Percentiles rank a stretch among this genome's conserved stretches.
Evolutionary conservation across 2,113 vertebrate genomes (phyloP).

Genomic region (Poeciliopsis occidentalis): DNA sequence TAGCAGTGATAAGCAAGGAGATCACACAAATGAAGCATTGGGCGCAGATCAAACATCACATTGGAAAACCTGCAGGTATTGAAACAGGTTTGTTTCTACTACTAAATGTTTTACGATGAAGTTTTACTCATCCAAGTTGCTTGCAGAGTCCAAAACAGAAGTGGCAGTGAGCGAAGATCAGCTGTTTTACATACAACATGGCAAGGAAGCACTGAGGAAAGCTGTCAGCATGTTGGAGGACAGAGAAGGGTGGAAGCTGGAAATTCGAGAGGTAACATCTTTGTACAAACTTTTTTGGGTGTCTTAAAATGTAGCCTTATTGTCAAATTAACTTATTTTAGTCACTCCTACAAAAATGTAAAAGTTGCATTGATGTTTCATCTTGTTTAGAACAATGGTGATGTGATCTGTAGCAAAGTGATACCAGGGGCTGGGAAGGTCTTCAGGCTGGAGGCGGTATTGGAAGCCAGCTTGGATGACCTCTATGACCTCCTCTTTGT

Average conservation of each 20-base stretch:
- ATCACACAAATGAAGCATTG: conserved; percentile 54
- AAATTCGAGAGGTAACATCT: conserved; percentile 68
- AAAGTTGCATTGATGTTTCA: background rate
- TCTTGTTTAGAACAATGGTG: conserved; percentile 65
- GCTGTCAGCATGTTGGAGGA: conserved; percentile 77
- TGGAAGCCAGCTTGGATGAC: conserved; percentile 70
- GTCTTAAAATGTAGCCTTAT: background rate
- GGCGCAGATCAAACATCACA: conserved; percentile 7
- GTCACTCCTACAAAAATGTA: too few species aligned
- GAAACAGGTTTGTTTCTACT: background rate
- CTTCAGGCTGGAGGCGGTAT: conserved; percentile 79
- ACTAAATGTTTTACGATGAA: background rate
- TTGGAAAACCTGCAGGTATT: conserved; percentile 40
- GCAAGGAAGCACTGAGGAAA: conserved; percentile 69
- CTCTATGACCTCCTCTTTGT: conserved; percentile 79
- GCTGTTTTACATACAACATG: conserved; percentile 68
- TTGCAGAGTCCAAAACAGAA: conserved; percentile 46
- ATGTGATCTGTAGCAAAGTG: conserved; percentile 76
- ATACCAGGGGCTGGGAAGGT: conserved; percentile 75
- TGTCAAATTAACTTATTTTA: background rate
- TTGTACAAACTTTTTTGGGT: background rate
- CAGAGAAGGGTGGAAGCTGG: conserved; percentile 71
- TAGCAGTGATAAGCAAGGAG: conserved; percentile 74
- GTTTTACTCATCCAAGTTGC: background rate
- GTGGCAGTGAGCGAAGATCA: conserved; percentile 44